Conservation (phyloP, 2,113 vertebrate genomes). For the Centropus unirufus region DNA sequence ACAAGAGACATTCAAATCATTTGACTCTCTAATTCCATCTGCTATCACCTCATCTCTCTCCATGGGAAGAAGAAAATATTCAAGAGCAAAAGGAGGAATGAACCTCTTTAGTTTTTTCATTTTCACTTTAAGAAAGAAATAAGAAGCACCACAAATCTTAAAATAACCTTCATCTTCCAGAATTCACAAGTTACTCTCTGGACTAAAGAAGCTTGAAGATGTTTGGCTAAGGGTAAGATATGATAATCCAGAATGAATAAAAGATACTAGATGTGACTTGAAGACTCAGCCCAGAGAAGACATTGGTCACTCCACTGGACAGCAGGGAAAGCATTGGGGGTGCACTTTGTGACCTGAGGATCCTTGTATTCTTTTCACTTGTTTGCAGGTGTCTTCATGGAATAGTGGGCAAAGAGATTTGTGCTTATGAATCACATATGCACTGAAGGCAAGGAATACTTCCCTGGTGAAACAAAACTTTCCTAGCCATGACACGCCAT, state of each 20-base stretch:
- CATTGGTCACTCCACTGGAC: neutral
- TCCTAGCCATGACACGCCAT: neutral
- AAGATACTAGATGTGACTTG: neutral
- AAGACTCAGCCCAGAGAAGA: neutral
- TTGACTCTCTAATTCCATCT: conserved; percentile 18
- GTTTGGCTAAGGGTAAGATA: neutral
- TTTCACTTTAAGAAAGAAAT: neutral
- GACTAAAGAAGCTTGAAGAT: neutral
- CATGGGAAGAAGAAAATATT: conserved; percentile 11
- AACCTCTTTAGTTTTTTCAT: neutral
- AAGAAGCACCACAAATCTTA: neutral
- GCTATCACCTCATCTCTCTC: conserved; percentile 22
- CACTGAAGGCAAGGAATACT: neutral
- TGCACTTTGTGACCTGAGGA: neutral
- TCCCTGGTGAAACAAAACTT: neutral
- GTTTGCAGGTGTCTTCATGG: neutral
- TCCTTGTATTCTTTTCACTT: neutral
- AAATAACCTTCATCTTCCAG: neutral
- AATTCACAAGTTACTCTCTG: neutral
- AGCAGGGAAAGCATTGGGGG: neutral
- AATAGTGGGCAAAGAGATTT: neutral
- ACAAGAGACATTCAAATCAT: neutral
- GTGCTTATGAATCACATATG: neutral
- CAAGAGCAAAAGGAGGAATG: neutral
- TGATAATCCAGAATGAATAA: neutral